Percentiles rank a stretch among this genome's conserved stretches.
phyloP scores from a whole-genome alignment of 2,797 vertebrate species.

The Nasua narica region DNA sequence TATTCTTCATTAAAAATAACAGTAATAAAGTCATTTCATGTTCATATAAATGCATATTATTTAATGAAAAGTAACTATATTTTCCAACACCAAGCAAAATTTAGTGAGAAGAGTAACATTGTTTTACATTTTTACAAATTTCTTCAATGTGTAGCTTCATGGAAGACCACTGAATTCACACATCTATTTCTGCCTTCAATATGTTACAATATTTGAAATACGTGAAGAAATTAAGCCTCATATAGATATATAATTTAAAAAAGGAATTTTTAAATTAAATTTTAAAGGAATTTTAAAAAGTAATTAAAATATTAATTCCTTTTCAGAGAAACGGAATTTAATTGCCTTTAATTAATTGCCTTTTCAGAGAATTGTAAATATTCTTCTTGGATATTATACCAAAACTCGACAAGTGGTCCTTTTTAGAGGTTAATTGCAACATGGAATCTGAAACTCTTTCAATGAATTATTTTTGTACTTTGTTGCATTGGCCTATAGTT shows the following conservation, averaged over 20 bases:
- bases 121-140: neutral
- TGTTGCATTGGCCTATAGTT: neutral
- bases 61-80: neutral
- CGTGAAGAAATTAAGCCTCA: neutral
- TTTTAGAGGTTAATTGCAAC: neutral
- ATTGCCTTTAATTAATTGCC: no score
- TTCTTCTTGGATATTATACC: neutral
- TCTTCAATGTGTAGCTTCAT: neutral
- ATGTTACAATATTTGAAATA: neutral
- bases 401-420: neutral
- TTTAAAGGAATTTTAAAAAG: no score
- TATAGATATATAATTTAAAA: neutral
- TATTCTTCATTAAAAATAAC: neutral
- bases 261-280: no score
- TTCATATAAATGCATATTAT: neutral
- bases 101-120: neutral
- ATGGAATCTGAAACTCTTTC: neutral
- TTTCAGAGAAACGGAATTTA: no score
- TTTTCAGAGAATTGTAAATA: neutral
- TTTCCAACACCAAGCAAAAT: constrained; percentile 32
- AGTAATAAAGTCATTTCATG: constrained; percentile 5
- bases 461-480: neutral
- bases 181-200: neutral
- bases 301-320: no score
- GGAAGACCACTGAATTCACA: neutral